These are phyloP conservation scores for Dermochelys coriacea DNA, from an alignment of 2,797 vertebrate genomes.

Conservation along the genomic window DNA sequence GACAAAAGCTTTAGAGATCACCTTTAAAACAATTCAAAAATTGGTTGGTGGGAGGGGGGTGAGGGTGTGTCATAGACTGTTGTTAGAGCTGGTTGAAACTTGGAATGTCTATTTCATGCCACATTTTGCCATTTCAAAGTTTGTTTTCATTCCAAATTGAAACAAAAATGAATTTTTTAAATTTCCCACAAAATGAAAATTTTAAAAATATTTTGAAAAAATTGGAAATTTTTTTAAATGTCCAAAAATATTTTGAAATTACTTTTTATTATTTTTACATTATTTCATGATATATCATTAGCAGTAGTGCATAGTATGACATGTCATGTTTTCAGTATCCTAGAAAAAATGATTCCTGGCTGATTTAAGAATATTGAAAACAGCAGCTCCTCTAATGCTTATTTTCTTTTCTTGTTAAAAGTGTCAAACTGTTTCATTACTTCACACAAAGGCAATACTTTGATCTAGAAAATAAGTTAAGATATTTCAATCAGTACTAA, in stretches of 20 bases:
- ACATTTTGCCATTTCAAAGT: conserved; percentile 4
- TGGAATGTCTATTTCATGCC: conserved; percentile 2
- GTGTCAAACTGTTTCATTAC: neutral
- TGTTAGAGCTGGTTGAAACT: conserved; percentile 23
- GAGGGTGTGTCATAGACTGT: conserved; percentile 34
- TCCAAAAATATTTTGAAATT: neutral
- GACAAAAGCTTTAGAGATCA: conserved; percentile 17
- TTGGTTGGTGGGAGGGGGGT: conserved; percentile 23
- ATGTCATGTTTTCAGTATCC: conserved; percentile 33
- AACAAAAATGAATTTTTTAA: neutral
- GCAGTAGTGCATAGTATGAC: neutral
- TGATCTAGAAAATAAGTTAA: neutral
- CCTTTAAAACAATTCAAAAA: conserved; percentile 55
- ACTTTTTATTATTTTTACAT: neutral
- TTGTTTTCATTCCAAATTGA: neutral
- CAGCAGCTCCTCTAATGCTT: neutral
- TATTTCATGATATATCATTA: neutral
- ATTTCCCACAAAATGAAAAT: neutral
- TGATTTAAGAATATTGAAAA: conserved; percentile 17
- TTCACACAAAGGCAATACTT: neutral
- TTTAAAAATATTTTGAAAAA: neutral
- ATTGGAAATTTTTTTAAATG: neutral
- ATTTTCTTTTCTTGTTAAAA: neutral
- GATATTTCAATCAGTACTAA: neutral
- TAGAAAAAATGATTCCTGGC: conserved; percentile 21